phyloP scores from a whole-genome alignment of 2,888 invertebrate genomes.

The Pyrocoelia pectoralis region DNA sequence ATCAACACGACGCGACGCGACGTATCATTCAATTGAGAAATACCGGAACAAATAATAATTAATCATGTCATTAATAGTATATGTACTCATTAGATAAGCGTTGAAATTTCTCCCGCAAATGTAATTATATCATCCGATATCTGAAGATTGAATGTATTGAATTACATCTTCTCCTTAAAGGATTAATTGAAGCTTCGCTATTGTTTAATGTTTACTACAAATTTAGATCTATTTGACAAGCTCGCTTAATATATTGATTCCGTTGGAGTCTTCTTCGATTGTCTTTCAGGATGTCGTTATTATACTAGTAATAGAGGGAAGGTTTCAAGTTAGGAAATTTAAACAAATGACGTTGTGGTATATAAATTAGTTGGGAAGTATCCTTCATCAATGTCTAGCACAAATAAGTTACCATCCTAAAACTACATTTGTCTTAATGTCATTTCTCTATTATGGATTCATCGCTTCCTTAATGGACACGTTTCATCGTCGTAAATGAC shows the following conservation, averaged over 20 bases:
- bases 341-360: background rate
- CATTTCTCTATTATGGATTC: slow-evolving; percentile 1
- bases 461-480: background rate
- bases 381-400: slow-evolving; percentile 1
- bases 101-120: background rate
- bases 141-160: background rate
- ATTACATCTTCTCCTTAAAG: background rate
- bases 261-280: too few relatives aligned
- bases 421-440: background rate
- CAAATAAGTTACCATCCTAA: background rate
- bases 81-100: background rate
- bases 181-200: background rate
- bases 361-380: background rate
- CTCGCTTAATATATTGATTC: too few relatives aligned
- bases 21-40: too few relatives aligned
- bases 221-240: too few relatives aligned
- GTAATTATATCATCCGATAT: background rate
- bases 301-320: background rate
- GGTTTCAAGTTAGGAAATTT: background rate
- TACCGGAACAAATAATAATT: background rate
- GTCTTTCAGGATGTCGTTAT: background rate
- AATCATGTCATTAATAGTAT: background rate
- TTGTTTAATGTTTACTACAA: background rate
- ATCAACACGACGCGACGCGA: too few relatives aligned
- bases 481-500: background rate